Evolutionary conservation across 2,797 vertebrate species (phyloP).

Genomic region (Xiphorhynchus erythropygius): DNA sequence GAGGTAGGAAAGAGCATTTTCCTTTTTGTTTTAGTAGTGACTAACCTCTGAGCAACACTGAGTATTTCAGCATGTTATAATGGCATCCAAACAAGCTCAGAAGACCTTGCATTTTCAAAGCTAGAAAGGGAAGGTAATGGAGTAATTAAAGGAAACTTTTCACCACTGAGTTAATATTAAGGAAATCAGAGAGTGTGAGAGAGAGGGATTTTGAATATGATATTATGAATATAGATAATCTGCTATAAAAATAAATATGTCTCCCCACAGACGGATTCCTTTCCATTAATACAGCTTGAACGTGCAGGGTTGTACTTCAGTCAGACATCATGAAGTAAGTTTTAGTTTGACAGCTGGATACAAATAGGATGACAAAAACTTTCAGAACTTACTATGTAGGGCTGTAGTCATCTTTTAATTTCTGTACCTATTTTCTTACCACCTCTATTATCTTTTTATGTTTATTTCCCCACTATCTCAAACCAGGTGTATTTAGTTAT

Average conservation of each 20-base stretch:
- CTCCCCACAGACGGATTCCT: neutral
- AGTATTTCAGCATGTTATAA: neutral
- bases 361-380: neutral
- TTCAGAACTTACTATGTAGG: neutral
- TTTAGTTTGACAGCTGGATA: neutral
- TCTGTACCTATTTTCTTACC: neutral
- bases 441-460: neutral
- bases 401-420: neutral
- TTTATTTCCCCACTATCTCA: neutral
- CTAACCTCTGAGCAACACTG: neutral
- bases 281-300: constrained; percentile 18
- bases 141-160: neutral
- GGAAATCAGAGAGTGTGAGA: neutral
- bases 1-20: neutral
- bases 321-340: neutral
- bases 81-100: neutral
- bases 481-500: neutral
- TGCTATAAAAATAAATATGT: constrained; percentile 3
- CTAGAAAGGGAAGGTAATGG: neutral
- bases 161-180: neutral
- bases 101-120: neutral
- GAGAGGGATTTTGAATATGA: neutral
- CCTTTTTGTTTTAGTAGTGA: neutral
- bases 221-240: neutral
- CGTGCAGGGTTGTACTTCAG: neutral